Conservation (phyloP, 1,140 invertebrate genomes). For the Plectus sambesii region DNA sequence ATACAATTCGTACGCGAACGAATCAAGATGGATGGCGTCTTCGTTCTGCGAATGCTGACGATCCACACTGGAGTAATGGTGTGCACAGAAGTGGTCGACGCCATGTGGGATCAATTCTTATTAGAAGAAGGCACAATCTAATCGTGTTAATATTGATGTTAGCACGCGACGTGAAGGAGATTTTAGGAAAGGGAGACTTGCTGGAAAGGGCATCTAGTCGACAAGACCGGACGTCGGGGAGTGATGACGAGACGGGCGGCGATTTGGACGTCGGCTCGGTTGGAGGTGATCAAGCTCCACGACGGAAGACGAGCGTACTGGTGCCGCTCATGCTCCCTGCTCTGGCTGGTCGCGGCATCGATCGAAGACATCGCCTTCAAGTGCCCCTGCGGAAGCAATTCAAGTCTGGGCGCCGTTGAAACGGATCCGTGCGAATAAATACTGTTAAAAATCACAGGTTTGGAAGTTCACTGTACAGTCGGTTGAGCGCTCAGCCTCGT, state of each 20-base stretch:
- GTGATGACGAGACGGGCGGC: no score
- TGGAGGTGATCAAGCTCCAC: no score
- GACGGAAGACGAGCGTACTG: slow-evolving; percentile 35
- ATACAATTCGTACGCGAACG: slow-evolving; percentile 38
- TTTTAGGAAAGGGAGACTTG: slow-evolving; percentile 11
- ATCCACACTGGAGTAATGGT: slow-evolving; percentile 38
- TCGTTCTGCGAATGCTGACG: slow-evolving; percentile 41
- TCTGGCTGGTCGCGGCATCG: no score
- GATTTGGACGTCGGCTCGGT: background rate
- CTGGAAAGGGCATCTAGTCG: background rate
- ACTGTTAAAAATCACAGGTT: no score
- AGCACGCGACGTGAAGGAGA: slow-evolving; percentile 1
- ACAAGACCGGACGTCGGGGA: background rate
- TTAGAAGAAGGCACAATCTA: slow-evolving; percentile 13
- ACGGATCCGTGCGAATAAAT: no score
- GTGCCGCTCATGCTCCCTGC: no score
- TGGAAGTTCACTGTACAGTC: no score
- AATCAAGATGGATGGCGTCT: slow-evolving; percentile 41
- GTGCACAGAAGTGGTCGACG: slow-evolving; percentile 33
- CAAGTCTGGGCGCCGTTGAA: no score
- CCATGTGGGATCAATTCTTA: slow-evolving; percentile 32
- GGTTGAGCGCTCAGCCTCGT: no score
- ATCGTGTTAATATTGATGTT: background rate
- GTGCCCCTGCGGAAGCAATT: no score
- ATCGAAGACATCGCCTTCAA: no score